phyloP scores from a whole-genome alignment of 1,140 invertebrate species.

The Drosophila dunni region DNA sequence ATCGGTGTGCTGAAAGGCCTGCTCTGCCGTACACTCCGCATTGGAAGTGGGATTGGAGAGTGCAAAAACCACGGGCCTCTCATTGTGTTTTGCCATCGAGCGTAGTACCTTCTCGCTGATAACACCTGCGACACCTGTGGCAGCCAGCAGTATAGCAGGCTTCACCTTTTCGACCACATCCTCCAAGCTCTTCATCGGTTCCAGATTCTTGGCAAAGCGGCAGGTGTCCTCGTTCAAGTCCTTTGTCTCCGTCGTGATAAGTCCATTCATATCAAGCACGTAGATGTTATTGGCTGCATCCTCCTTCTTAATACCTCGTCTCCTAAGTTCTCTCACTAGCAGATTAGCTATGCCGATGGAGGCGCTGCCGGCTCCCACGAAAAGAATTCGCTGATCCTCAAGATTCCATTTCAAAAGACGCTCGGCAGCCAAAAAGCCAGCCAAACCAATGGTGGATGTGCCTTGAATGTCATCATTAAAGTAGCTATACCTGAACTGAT shows the following conservation, averaged over 20 bases:
- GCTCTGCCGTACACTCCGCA: constrained; percentile 97
- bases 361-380: constrained; percentile 97
- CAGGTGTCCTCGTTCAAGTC: neutral
- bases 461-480: constrained; percentile 99
- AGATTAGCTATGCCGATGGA: constrained; percentile 94
- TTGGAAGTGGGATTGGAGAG: constrained; percentile 97
- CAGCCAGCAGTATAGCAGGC: constrained; percentile 89
- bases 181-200: constrained; percentile 88
- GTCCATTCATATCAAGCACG: constrained; percentile 88
- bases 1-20: constrained; percentile 93
- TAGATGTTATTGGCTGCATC: constrained; percentile 91
- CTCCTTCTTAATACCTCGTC: constrained; percentile 82
- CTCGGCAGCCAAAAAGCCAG: constrained; percentile 94
- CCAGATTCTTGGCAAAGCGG: constrained; percentile 89
- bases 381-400: constrained; percentile 93
- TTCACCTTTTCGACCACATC: constrained; percentile 29
- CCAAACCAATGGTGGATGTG: constrained; percentile 95
- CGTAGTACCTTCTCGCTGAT: constrained; percentile 93
- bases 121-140: constrained; percentile 92
- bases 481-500: constrained; percentile 93
- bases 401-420: constrained; percentile 92
- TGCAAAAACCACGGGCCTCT: constrained; percentile 92
- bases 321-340: constrained; percentile 85
- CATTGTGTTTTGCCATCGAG: constrained; percentile 87
- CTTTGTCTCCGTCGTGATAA: constrained; percentile 71